Base-by-base conservation (phyloP, 1,140 invertebrate species). In the Atta cephalotes region DNA sequence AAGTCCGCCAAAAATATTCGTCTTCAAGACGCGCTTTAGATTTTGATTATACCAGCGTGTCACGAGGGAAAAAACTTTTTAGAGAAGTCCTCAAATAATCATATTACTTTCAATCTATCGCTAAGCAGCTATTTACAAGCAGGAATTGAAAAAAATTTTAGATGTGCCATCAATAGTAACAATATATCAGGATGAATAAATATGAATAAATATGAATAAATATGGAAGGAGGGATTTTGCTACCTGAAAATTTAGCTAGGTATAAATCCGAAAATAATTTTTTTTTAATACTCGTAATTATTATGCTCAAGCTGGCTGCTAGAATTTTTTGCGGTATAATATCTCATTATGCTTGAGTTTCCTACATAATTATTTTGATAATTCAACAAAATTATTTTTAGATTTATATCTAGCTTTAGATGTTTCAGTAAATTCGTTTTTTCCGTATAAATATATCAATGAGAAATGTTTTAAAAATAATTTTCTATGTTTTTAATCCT, bases 1-100 rank as follows among this genome's bases (percentile, higher is more conserved):
- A 80, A 76, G 62, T 53, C 56, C 39, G 66, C 39, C 65, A 60
- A 89, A 90, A 89, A 89, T 89, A 89, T 89, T 87, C 12, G 51
- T 49, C 81, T 68, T 60, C 65, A 77, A 65, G 60, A 31, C 70
- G 49, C 56, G n/a, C 18, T 35, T 63, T 77, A 87, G 63, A 87
- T 87, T 85, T 87, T 89, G 45, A 89, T 82, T 66, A 53, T 31
- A 21, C 25, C 12, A n/a, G 31, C 58, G 18, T 31, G 70, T 84
- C 51, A 28, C 66, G 35, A 62, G 25, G 16, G 63, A 56, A 60
- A 14, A 62, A 51, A 62, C 35, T 82, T 74, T 62, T 10, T 12
- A 18, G 25, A 35, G 16, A 35, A 28, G 1, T 45, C 18, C n/a
- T 82, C n/a, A 68, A 62, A 72, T 10, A 51, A 39, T 35, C 53